Evolutionary conservation across 2,888 invertebrate species (phyloP), one percentile per base, ranked within the genome.

Genomic region (Xestia c-nigrum): DNA sequence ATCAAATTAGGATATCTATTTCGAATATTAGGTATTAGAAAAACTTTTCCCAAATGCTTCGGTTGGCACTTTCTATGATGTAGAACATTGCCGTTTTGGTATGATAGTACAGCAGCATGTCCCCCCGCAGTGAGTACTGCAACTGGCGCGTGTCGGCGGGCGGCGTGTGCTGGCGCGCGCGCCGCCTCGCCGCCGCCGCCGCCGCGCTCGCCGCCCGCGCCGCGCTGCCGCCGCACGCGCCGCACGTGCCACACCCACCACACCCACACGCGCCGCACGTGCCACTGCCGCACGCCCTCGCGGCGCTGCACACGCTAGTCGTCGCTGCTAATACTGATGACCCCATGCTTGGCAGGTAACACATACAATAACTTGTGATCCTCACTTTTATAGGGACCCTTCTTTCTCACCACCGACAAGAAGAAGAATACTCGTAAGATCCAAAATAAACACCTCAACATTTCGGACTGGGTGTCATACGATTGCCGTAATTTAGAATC

Each of bases 41-140:
- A 40, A 40, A 40, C 40, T 40, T 40, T 40, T 40, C 7, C 40
- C 40, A 40, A 7, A 40, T 40, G 40, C 6, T 40, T 40, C 40
- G 40, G 40, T 40, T 6, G 40, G 7, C 40, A 40, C 40, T 40
- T 7, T 40, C 6, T 7, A 40, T 40, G 7, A 40, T 7, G 40
- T 9, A 6, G 9, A 40, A 40, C 31, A 40, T 40, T 6, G 3
- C 5, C 10, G 70, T 64, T 31, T 46, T 19, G 3, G 12, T 38
- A 47, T 3, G 7, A n/a, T 7, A 24, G 0, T 24, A 16, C 9
- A 38, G 31, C 19, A 5, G 10, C 3, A 38, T 68, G 43, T 19
- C 21, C 12, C n/a, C 38, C 38, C 38, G 19, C 95, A 99, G 99
- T 93, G 99, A 99, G 94, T 99, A 99, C 95, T 98, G 98, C 92